Conservation (phyloP, 2,888 invertebrate species). For the Geophilus truncorum region DNA sequence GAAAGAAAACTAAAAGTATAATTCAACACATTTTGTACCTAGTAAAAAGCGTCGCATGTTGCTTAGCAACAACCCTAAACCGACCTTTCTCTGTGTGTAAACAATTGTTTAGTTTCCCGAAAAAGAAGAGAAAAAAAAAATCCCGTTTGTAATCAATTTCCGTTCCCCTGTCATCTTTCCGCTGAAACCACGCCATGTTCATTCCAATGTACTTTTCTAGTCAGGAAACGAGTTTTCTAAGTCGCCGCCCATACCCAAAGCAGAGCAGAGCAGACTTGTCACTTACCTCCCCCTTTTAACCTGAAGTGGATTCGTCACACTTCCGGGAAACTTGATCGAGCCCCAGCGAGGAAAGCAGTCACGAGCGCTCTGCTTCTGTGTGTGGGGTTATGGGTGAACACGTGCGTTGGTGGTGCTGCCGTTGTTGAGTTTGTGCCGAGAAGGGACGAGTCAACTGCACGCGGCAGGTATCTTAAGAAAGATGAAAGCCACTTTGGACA, state of each 20-base stretch:
- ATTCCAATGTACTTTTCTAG: not conserved
- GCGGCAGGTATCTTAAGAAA: not conserved
- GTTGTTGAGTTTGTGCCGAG: not conserved
- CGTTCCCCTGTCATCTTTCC: constrained; percentile 10
- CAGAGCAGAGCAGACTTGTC: no score
- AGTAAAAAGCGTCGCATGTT: not conserved
- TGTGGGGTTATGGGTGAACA: not conserved
- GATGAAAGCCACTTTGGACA: not conserved
- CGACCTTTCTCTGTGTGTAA: not conserved
- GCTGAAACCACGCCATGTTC: not conserved
- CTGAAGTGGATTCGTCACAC: constrained; percentile 19
- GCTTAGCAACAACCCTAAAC: not conserved
- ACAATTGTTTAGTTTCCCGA: not conserved
- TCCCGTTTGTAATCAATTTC: not conserved
- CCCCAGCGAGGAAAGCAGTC: not conserved
- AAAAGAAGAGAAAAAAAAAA: not conserved
- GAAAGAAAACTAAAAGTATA: no score
- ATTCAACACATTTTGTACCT: no score
- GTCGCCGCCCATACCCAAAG: not conserved
- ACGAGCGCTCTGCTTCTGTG: not conserved
- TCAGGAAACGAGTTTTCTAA: not conserved
- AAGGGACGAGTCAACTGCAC: not conserved
- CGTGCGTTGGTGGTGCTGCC: not conserved
- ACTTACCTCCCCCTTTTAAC: not conserved
- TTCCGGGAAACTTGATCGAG: constrained; percentile 29